Evolutionary conservation across 2,113 vertebrate genomes (phyloP), one percentile per base, ranked within the genome.

Genomic region (Sigmodon hispidus): DNA sequence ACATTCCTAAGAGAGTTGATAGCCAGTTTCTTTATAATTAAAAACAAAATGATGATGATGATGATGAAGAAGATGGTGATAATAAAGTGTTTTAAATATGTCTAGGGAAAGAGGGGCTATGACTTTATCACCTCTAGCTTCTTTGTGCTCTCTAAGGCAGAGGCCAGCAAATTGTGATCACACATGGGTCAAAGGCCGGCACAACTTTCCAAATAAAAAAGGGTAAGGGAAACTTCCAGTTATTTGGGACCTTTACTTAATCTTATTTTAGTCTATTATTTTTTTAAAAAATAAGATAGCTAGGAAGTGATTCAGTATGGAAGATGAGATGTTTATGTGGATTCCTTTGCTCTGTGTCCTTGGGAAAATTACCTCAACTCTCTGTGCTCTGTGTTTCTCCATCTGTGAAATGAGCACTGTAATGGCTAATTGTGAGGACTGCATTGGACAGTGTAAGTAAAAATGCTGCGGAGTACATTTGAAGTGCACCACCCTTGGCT

Each of bases 271-370:
- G 93, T 7, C 55, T 36, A 21, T 81, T 72, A 83, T 52, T 31
- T 4, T 52, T 16, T 65, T 10, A 40, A 77, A 52, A 76, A 36
- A 24, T 29, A 52, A 19, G 36, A 31, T 55, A 31, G 57, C n/a
- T 65, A 40, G 43, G 19, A n/a, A 29, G 24, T 59, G 40, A n/a
- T 85, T 90, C 16, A 7, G 26, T 61, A 61, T 69, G 29, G 59
- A 90, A 61, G 57, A 17, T 3, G 5, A 80, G 12, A 55, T 90
- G 31, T 75, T 83, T 50, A 7, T 55, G 61, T 63, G 45, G 40
- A 73, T 87, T 90, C 43, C 24, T 80, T 88, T 80, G 75, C 87
- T 85, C 31, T 70, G 84, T 92, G 95, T 48, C 91, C 67, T 94
- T 77, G 52, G n/a, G 17, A 79, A 85, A 67, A 43, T 80, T 29